Base-by-base conservation (phyloP, 2,888 invertebrate genomes). In the Dioctria linearis region DNA sequence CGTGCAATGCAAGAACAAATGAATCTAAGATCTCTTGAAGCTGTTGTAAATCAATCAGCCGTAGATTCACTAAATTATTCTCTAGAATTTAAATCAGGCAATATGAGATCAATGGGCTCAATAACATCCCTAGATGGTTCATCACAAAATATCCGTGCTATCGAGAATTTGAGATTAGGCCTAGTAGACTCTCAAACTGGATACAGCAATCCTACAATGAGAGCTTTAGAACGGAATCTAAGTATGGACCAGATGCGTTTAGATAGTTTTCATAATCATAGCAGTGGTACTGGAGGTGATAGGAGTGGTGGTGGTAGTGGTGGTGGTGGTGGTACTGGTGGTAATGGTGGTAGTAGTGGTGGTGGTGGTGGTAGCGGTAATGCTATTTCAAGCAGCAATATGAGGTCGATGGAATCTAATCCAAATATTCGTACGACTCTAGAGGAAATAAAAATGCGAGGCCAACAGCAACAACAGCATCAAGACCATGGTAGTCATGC, bases 1-100 rank as follows among this genome's bases (percentile, higher is more conserved):
- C 86, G 89, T 37, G 89, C 89, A 78, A 89, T 89, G 89, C 88
- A 89, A 83, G 89, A 89, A 82, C 89, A 89, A 84, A 88, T 89
- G 86, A 89, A 87, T 82, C 80, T 89, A 59, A 85, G 89, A 25
- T 87, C 86, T 43, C 82, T 88, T 80, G 89, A 89, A 84, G 87
- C 86, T 0, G 86, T 86, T 3, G 81, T 82, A 5, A 69, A 82
- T 54, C 81, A 83, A 49, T 78, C 66, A 11, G 54, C 81, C 5
- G 43, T 66, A 4, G 80, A 80, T 11, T 83, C 82, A 6, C 78
- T 81, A 11, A 82, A 82, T 69, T 84, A 82, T 78, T 82, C 83
- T 11, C 54, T 83, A 40, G 84, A 84, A 66, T 84, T 83, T 80
- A 83, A 83, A 67, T 66, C 80, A 46, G 81, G 80, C 11, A 83